These are phyloP conservation scores for Toxotes chatareus DNA, from an alignment of 2,113 vertebrate species.

Conservation along the genomic window DNA sequence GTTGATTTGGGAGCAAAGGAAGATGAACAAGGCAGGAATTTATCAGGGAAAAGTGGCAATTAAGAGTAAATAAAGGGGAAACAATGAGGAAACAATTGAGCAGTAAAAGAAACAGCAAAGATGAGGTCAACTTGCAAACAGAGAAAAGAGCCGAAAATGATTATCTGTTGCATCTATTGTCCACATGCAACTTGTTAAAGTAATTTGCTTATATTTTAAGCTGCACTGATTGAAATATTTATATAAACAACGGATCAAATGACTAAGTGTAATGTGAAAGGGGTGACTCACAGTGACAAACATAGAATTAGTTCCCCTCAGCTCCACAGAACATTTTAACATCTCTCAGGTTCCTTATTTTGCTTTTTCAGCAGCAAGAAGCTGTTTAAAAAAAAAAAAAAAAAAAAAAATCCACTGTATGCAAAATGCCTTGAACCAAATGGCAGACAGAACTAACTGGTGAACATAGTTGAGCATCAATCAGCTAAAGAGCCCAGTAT, in stretches of 20 bases:
- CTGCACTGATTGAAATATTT: constrained; percentile 4
- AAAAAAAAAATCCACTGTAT: background rate
- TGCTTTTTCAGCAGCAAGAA: background rate
- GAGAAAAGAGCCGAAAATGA: background rate
- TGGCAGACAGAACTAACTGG: background rate
- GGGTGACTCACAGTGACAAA: background rate
- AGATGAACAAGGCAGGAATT: constrained; percentile 22
- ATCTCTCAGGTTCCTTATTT: background rate
- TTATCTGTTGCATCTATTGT: background rate
- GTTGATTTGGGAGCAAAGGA: constrained; percentile 33
- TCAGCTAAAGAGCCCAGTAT: background rate
- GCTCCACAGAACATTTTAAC: background rate
- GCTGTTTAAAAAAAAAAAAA: background rate
- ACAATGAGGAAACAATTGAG: constrained; percentile 17
- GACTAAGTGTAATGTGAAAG: constrained; percentile 2
- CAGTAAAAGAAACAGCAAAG: background rate
- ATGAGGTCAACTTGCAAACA: constrained; percentile 10
- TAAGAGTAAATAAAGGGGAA: background rate
- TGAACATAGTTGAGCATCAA: background rate
- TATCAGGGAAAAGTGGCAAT: constrained; percentile 3
- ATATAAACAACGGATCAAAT: background rate
- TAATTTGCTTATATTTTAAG: constrained; percentile 15
- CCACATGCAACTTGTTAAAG: constrained; percentile 4
- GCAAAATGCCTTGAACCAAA: background rate
- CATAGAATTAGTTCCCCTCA: background rate